phyloP scores from a whole-genome alignment of 2,113 vertebrate genomes.

The Paramormyrops kingsleyae region DNA sequence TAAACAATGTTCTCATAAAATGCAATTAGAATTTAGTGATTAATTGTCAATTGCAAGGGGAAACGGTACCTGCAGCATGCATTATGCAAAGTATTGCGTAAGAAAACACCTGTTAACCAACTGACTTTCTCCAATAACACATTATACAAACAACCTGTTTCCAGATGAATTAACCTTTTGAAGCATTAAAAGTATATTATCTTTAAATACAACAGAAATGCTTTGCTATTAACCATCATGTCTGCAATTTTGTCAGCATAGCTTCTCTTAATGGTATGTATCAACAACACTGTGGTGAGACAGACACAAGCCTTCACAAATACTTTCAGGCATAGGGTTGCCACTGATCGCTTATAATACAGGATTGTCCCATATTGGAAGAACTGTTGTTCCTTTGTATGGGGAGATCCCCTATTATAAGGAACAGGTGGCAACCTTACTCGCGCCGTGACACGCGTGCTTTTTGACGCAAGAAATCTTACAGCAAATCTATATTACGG shows the following conservation, averaged over 20 bases:
- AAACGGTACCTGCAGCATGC: background rate
- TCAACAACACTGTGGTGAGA: background rate
- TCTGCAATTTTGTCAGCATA: background rate
- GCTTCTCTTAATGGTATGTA: background rate
- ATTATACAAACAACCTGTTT: background rate
- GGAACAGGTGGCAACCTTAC: too few relatives aligned
- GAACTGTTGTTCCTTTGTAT: too few relatives aligned
- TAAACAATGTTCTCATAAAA: background rate
- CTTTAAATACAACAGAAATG: background rate
- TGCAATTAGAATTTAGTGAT: background rate
- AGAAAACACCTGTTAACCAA: background rate
- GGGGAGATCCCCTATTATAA: too few relatives aligned
- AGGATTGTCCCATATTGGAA: too few relatives aligned
- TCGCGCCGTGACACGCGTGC: too few relatives aligned
- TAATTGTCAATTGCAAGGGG: background rate
- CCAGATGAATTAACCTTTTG: background rate
- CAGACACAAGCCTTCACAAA: background rate
- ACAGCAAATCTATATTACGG: too few relatives aligned
- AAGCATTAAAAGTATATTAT: background rate
- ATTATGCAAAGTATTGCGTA: background rate
- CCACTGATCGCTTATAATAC: too few relatives aligned
- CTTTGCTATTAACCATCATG: background rate
- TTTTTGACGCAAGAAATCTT: too few relatives aligned
- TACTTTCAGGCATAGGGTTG: background rate
- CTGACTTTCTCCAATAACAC: background rate